Base-by-base conservation (phyloP, 2,888 invertebrate genomes). In the Arge pagana region DNA sequence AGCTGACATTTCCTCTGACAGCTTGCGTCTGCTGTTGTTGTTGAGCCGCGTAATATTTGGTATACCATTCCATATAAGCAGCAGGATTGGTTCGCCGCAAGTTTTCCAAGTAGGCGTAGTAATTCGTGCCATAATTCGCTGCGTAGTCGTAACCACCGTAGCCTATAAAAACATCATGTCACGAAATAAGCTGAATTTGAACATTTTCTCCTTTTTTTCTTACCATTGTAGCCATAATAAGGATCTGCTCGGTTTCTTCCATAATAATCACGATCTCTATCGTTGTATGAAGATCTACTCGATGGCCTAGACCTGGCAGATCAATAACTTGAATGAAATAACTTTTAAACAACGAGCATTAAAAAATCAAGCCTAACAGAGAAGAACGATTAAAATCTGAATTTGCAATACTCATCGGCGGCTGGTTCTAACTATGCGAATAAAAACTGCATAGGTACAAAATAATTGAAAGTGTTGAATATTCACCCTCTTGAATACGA, bases 41-140 rank as follows among this genome's bases (percentile, higher is more conserved):
- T 24, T 71, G 71, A 41, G 52, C 80, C n/a, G 78, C 77, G 75
- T 83, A 84, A 68, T 88, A 87, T 72, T 87, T 88, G 67, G 86
- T 82, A 79, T 90, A 92, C 82, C 88, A 84, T 67, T 85, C 86
- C 58, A 88, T 82, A 78, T 92, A 92, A 18, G 87, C 88, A 65
- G 86, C 85, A 16, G 92, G 91, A 81, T 92, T 87, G 39, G 84
- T 85, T 53, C 85, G 81, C 3, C 90, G 83, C 72, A 92, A 79
- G 71, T 88, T 88, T 77, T 89, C 89, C 71, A 88, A 87, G 79
- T 90, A 90, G 68, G 85, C 83, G 76, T 87, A 86, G 69, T 85
- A 76, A 61, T 71, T 72, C 13, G 54, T 69, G 24, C 65, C 70
- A 42, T 74, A 76, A 61, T 71, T 72, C 45, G 54, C 40, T n/a